Evolutionary conservation across 92 coral and sea anemone species (phyloP).

Genomic region (Parazoanthus swiftii): DNA sequence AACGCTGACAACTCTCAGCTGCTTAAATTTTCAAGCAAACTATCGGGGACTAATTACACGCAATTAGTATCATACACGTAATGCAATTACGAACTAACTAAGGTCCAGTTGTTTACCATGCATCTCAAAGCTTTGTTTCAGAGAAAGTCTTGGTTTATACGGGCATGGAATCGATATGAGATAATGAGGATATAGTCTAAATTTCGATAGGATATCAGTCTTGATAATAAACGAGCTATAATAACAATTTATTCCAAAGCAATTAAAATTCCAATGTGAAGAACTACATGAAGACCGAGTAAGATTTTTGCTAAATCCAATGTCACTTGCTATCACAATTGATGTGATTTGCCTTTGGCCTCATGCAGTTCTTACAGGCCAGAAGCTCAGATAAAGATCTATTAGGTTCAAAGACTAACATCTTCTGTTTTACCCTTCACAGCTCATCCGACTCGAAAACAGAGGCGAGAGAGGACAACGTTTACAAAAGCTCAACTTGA

Average conservation of each 20-base stretch:
- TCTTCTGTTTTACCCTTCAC: slow-evolving; percentile 1
- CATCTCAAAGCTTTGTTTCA: background rate
- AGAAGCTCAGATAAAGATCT: slow-evolving; percentile 1
- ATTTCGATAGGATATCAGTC: slow-evolving; percentile 4
- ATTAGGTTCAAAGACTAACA: background rate
- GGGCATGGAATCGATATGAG: background rate
- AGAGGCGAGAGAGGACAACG: slow-evolving; percentile 95
- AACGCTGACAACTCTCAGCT: background rate
- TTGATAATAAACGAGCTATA: background rate
- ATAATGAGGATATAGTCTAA: slow-evolving; percentile 5
- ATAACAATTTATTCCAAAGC: background rate
- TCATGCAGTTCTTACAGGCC: background rate
- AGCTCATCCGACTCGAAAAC: slow-evolving; percentile 95
- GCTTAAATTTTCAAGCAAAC: background rate
- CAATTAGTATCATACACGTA: slow-evolving; percentile 14
- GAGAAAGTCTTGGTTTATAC: background rate
- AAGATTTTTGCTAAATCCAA: background rate
- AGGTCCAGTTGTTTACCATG: background rate
- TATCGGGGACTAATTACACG: slow-evolving; percentile 26
- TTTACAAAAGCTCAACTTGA: slow-evolving; percentile 97
- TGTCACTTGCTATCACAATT: background rate
- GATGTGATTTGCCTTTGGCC: background rate
- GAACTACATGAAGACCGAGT: background rate
- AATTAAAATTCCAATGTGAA: slow-evolving; percentile 35
- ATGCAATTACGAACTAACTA: slow-evolving; percentile 12